Percentiles rank a stretch among this genome's conserved stretches.
These are phyloP conservation scores for Cantharis rustica DNA, from an alignment of 2,888 invertebrate genomes.

Conservation along the genomic window DNA sequence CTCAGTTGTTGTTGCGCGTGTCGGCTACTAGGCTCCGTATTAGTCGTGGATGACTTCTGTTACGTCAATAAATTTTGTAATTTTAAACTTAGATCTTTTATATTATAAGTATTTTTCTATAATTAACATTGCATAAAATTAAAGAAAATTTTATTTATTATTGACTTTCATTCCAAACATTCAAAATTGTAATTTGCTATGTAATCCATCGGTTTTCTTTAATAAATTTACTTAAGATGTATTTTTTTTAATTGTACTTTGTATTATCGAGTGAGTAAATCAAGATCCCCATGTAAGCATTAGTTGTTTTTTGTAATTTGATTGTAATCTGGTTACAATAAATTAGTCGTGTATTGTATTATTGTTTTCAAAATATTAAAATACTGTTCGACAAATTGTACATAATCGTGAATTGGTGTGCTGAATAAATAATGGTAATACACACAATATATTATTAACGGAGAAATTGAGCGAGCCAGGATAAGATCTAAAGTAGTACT, in stretches of 20 bases:
- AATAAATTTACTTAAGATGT: background rate
- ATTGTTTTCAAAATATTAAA: too few species aligned
- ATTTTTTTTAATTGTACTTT: background rate
- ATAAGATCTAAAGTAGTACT: too few species aligned
- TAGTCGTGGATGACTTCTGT: background rate
- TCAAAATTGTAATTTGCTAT: background rate
- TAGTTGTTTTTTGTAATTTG: too few species aligned
- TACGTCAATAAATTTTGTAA: background rate
- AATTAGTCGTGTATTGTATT: too few species aligned
- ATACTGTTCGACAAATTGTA: too few species aligned
- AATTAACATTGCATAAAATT: background rate
- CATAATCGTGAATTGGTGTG: too few species aligned
- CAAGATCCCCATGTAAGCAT: too few species aligned
- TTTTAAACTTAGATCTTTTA: background rate
- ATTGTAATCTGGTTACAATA: too few species aligned
- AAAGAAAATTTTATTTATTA: background rate
- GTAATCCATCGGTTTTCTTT: background rate
- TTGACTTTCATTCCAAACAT: background rate
- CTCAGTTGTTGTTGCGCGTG: background rate
- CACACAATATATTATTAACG: too few species aligned
- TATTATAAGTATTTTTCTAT: slow-evolving; percentile 1
- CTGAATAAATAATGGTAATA: too few species aligned
- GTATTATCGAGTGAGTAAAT: background rate
- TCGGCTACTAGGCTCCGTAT: background rate
- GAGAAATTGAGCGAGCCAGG: too few species aligned